Base-by-base conservation (phyloP, 2,113 vertebrate species). In the Halichoerus grypus region DNA sequence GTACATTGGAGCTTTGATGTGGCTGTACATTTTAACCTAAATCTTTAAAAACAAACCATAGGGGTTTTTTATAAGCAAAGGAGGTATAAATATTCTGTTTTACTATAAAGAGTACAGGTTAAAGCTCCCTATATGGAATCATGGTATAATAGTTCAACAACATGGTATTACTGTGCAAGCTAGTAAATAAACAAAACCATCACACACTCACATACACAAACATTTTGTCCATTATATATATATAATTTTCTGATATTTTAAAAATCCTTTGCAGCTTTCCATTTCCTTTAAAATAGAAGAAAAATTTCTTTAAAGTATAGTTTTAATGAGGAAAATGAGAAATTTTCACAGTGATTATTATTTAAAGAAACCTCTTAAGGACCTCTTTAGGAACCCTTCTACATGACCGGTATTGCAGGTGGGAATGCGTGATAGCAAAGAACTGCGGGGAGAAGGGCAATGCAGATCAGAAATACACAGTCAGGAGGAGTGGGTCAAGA, bases 371-470 rank as follows among this genome's bases (percentile, higher is more conserved):
- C 57, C 14, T 7, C 14, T 83, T 42, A 46, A 63, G 72, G 6
- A 77, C 19, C 72, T 76, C 21, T 88, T 79, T 84, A 95, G 93
- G 77, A 98, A 86, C 28, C 11, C 42, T 49, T 28, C 76, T 39
- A 76, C 77, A 61, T 33, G 86, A 42, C 9, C 15, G 1, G 5
- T 6, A 36, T 26, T 90, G 61, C 84, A 55, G 81, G 0, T 21
- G 55, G 36, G 39, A 88, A 1, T 10, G 81, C 90, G 88, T 88
- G 88, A 42, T 46, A 88, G 63, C 24, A 69, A 26, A 53, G 15
- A 61, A 3, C 87, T 92, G 57, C 39, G 36, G 53, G 53, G 79
- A 80, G 82, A 69, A 72, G 96, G 46, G 67, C 39, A 59, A 7
- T 1, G 4, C 28, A 85, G 63, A 42, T 91, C 76, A 28, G 1